These are phyloP conservation scores for Danaus chrysippus DNA, from an alignment of 2,888 invertebrate species.

Conservation along the genomic window DNA sequence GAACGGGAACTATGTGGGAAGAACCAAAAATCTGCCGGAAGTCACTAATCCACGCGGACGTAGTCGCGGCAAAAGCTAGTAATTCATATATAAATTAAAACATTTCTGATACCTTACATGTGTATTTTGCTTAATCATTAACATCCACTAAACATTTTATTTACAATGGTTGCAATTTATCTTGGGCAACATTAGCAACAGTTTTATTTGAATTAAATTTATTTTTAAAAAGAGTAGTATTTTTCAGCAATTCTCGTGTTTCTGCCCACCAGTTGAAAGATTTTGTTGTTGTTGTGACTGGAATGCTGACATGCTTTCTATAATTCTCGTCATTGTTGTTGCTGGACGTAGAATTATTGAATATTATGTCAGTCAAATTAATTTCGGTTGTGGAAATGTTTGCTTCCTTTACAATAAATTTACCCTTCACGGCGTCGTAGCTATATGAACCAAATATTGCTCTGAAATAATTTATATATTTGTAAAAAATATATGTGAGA, in stretches of 20 bases:
- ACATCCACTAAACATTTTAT: background rate
- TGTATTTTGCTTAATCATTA: too few species aligned
- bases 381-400: constrained; percentile 16
- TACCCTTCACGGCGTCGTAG: constrained; percentile 39
- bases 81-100: too few species aligned
- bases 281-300: constrained; percentile 7
- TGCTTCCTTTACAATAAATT: constrained; percentile 34
- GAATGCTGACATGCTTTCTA: constrained; percentile 15
- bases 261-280: constrained; percentile 18
- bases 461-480: constrained; percentile 37
- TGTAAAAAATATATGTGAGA: constrained; percentile 2
- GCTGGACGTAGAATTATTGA: constrained; percentile 1
- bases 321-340: constrained; percentile 7
- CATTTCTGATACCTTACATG: too few species aligned
- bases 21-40: too few species aligned
- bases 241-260: constrained; percentile 12
- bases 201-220: background rate
- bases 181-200: background rate
- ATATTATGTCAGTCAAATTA: constrained; percentile 15
- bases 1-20: too few species aligned
- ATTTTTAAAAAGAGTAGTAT: constrained; percentile 10
- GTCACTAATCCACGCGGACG: too few species aligned
- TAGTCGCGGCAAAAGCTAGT: too few species aligned
- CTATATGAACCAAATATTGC: constrained; percentile 49
- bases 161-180: background rate